Conservation (phyloP, 2,888 invertebrate species). For the Mythimna loreyi region DNA sequence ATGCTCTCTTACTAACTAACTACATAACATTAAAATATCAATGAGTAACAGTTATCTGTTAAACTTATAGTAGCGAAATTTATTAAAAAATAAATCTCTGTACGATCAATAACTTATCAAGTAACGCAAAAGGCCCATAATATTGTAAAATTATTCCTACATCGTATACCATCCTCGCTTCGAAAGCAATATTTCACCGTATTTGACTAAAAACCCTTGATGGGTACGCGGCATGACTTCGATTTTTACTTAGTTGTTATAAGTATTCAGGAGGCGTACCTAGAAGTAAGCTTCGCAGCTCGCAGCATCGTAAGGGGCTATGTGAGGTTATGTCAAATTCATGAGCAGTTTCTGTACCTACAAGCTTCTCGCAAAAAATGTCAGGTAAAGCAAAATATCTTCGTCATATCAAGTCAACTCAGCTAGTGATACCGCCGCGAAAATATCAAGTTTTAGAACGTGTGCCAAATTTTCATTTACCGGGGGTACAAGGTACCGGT, state of each 20-base stretch:
- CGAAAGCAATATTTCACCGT: slow-evolving; percentile 62
- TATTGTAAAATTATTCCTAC: slow-evolving; percentile 48
- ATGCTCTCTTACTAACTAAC: not conserved
- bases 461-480: slow-evolving; percentile 60
- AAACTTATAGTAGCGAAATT: not conserved
- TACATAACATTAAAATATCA: not conserved
- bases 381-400: slow-evolving; percentile 65
- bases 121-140: slow-evolving; percentile 49
- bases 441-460: slow-evolving; percentile 58
- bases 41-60: not conserved
- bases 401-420: slow-evolving; percentile 59
- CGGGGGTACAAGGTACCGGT: slow-evolving; percentile 16
- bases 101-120: slow-evolving; percentile 40
- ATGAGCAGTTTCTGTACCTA: slow-evolving; percentile 67
- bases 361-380: slow-evolving; percentile 67
- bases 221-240: slow-evolving; percentile 59
- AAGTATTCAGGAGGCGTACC: slow-evolving; percentile 68
- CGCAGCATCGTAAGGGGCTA: slow-evolving; percentile 62
- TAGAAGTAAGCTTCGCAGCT: slow-evolving; percentile 68
- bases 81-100: slow-evolving; percentile 10
- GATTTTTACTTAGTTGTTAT: slow-evolving; percentile 67
- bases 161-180: slow-evolving; percentile 52
- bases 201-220: slow-evolving; percentile 66
- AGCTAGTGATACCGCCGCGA: slow-evolving; percentile 42
- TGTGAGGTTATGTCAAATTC: slow-evolving; percentile 74